Evolutionary conservation across 2,888 invertebrate species (phyloP), one percentile per base, ranked within the genome.

Genomic region (Stenoptilia bipunctidactyla): DNA sequence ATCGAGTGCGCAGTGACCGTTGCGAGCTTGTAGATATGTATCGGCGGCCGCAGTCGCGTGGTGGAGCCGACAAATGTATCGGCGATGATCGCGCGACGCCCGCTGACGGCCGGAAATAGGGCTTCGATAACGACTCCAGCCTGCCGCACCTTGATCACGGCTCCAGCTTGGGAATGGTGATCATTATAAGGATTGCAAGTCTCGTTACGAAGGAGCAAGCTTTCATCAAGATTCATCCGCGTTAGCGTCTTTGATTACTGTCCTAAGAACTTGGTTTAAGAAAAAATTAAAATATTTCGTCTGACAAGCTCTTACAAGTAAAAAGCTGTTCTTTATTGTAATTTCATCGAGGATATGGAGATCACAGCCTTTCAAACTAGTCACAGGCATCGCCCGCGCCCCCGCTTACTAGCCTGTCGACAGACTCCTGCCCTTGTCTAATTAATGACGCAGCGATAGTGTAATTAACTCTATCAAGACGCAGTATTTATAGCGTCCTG

Each of bases 41-140:
- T 79, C 76, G 48, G 60, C 55, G 58, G 55, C 61, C 63, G 63
- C 59, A 56, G 59, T 53, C 59, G 53, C 45, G 62, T 58, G 58
- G 62, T 58, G 57, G 51, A 40, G 75, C 82, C 82, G 80, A 80
- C 82, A 79, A 80, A 82, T 82, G 75, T 82, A 82, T 83, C 83
- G 59, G 63, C 66, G 63, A 66, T 69, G 75, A 80, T 79, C 76
- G 73, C 65, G 61, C 60, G 63, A 56, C n/a, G n/a, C n/a, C n/a
- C n/a, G 44, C 49, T 79, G 80, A 80, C 74, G 79, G 77, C 80
- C 80, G 82, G 82, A 83, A 83, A 79, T 80, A 79, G 72, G 72
- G 57, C 59, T 48, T 61, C 63, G 82, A 82, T 82, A 82, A 77
- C 74, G 71, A 74, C 77, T 76, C 76, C 75, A 73, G 69, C 61